phyloP scores from a whole-genome alignment of 2,113 vertebrate genomes.

The Rhabdomys dilectus region DNA sequence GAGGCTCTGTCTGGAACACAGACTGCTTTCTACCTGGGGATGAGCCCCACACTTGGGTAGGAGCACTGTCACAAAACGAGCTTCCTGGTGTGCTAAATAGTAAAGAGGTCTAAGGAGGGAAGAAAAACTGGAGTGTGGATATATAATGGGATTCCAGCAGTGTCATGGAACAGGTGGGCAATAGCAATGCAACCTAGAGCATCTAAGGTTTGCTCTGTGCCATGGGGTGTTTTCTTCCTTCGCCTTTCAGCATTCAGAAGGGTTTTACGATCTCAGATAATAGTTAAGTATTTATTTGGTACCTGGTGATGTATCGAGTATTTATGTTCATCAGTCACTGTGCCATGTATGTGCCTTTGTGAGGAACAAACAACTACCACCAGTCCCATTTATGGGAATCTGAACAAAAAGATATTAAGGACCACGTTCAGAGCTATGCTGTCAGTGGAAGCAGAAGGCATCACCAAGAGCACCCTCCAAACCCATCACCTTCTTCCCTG shows the following conservation, averaged over 20 bases:
- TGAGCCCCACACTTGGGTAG: not conserved
- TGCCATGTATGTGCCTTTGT: not conserved
- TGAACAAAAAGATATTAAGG: not conserved
- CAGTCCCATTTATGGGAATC: not conserved
- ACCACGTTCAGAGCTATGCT: not conserved
- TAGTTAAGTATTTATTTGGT: not conserved
- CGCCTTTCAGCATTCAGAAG: too few species aligned
- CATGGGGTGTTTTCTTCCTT: not conserved
- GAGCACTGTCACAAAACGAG: not conserved
- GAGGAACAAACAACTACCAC: not conserved
- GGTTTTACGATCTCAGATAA: not conserved
- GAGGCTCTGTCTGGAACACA: not conserved
- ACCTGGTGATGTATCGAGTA: not conserved
- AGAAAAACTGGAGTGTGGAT: accelerated
- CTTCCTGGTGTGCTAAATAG: not conserved
- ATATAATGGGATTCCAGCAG: not conserved
- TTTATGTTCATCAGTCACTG: not conserved
- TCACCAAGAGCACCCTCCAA: not conserved
- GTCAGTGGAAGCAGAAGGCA: not conserved
- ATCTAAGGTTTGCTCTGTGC: not conserved
- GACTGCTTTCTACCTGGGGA: not conserved
- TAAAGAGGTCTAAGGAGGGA: too few species aligned
- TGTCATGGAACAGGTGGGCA: too few species aligned
- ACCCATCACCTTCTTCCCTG: not conserved
- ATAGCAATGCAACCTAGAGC: not conserved